These are phyloP conservation scores for Lissonota sp. DNA, from an alignment of 2,888 invertebrate genomes.

Conservation along the genomic window DNA sequence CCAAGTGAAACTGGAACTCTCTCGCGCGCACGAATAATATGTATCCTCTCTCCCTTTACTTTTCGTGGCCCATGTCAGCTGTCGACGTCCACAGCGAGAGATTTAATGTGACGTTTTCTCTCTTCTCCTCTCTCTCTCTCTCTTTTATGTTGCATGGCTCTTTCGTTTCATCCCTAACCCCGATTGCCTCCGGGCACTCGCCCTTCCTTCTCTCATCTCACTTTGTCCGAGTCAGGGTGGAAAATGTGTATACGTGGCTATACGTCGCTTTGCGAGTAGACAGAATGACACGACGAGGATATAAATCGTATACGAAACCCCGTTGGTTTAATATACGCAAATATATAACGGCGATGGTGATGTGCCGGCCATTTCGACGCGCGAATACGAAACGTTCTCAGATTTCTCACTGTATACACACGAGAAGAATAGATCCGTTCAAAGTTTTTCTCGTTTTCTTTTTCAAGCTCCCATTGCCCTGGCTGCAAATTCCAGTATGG, in stretches of 20 bases:
- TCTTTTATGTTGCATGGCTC: background rate
- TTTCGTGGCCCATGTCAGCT: slow-evolving; percentile 57
- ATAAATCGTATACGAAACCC: background rate
- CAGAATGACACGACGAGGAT: background rate
- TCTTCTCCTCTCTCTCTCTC: slow-evolving; percentile 6
- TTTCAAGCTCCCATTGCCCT: no score
- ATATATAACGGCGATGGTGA: slow-evolving; percentile 1
- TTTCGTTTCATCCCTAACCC: no score
- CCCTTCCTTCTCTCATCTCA: slow-evolving; percentile 9
- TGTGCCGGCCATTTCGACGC: slow-evolving; percentile 20
- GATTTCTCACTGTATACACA: background rate
- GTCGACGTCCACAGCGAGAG: slow-evolving; percentile 53
- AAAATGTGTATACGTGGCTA: slow-evolving; percentile 39
- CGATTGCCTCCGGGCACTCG: background rate
- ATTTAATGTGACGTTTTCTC: slow-evolving; percentile 56
- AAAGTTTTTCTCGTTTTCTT: no score
- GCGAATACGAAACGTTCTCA: slow-evolving; percentile 4
- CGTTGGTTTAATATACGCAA: slow-evolving; percentile 37
- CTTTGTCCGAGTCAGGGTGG: slow-evolving; percentile 35
- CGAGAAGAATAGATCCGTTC: no score
- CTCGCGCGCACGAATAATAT: slow-evolving; percentile 47
- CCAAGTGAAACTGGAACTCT: slow-evolving; percentile 61
- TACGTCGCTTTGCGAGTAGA: slow-evolving; percentile 2
- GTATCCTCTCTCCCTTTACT: slow-evolving; percentile 44
- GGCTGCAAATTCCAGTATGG: no score